Percentiles rank a stretch among this genome's conserved stretches.
Evolutionary conservation across 2,797 vertebrate species (phyloP).

Genomic region (Phrynocephalus vlangalii): DNA sequence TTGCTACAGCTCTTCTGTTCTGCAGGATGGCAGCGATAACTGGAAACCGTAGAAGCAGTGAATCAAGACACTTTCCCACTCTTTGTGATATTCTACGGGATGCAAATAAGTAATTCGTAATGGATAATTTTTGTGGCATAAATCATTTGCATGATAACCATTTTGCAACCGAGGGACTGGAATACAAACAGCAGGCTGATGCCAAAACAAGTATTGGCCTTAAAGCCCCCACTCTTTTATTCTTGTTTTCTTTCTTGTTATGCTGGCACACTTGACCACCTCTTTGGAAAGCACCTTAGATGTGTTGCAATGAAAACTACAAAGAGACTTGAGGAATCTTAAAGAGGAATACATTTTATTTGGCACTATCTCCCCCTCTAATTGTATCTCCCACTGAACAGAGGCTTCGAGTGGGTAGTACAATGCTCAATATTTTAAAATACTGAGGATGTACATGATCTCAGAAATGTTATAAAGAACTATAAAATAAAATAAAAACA

Average conservation of each 20-base stretch:
- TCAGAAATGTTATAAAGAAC: background rate
- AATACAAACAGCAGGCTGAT: too few relatives aligned
- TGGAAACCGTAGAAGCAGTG: background rate
- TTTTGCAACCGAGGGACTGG: too few relatives aligned
- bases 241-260: background rate
- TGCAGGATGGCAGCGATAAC: background rate
- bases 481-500: background rate
- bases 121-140: background rate
- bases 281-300: background rate
- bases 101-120: background rate
- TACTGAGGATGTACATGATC: background rate
- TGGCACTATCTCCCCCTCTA: background rate
- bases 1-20: background rate
- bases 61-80: background rate
- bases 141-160: background rate
- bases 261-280: background rate
- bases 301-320: background rate
- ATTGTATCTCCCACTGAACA: too few relatives aligned
- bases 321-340: background rate
- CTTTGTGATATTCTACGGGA: conserved; percentile 1
- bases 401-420: background rate
- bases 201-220: too few relatives aligned
- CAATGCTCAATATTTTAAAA: background rate
- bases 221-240: too few relatives aligned
- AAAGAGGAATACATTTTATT: background rate